Base-by-base conservation (phyloP, 2,888 invertebrate genomes). In the Hemistola chrysoprasaria region DNA sequence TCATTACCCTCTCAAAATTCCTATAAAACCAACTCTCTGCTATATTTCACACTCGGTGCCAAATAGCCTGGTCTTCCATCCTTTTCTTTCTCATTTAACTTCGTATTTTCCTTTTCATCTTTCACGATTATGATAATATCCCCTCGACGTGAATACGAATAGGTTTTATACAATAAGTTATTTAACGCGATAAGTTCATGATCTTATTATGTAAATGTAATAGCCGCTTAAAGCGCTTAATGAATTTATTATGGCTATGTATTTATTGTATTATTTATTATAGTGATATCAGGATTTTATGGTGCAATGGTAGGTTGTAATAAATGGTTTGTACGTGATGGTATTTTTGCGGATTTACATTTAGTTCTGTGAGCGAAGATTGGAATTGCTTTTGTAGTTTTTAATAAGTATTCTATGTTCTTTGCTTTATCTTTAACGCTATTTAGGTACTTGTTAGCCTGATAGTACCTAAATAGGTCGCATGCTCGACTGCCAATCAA, bases 111-210 rank as follows among this genome's bases (percentile, higher is more conserved):
- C 43, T 10, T 70, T 71, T 43, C 64, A 42, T 71, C 56, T 25
- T 36, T 20, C 56, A 62, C 73, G 77, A 79, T 79, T 82, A 83
- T 82, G 78, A 77, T 81, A 82, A 83, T 82, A 59, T 53, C 50
- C 65, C 45, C 62, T 55, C 65, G 60, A 56, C 59, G 65, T 70
- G 85, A 82, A 85, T 86, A 86, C 74, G 77, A 85, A 85, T 84
- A 77, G 81, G 71, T 85, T 82, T 83, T 83, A 80, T 84, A 78
- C 79, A 75, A 76, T 72, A 83, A 85, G 74, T 76, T 82, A 79
- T 82, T 79, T 77, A 80, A 75, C 71, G 74, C 66, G 62, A 60
- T 60, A 58, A 44, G 50, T 65, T 65, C 50, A 74, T 70, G 68
- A 74, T 71, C 61, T 61, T 60, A 65, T 61, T 64, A 62, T 59